Evolutionary conservation across 2,888 invertebrate species (phyloP), one percentile per base, ranked within the genome.

Genomic region (Sabellastarte sp.): DNA sequence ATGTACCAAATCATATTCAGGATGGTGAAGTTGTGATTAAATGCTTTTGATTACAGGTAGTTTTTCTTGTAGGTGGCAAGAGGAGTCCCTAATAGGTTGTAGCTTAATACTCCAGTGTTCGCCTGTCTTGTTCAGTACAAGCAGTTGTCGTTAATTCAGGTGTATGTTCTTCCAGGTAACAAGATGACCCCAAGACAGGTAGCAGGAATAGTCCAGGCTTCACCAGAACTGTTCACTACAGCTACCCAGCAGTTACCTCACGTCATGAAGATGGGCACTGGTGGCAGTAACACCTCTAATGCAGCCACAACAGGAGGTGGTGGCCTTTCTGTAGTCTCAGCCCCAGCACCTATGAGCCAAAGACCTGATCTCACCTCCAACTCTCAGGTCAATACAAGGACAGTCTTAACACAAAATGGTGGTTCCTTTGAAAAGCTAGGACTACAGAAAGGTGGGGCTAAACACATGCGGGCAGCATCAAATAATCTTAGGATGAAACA

Each of bases 341-440:
- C 80, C 58, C 81, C 82, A 61, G 81, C 80, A 50, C 81, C 82
- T 30, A 78, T 82, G 62, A 69, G 79, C 52, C 76, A 78, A 65
- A 72, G 80, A 59, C 79, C 78, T 32, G 81, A 80, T 33, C 20
- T 41, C 10, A 20, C 10, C 41, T 41, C 41, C 10, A n/a, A n/a
- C n/a, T 10, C 41, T 10, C 10, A 20, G 10, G 10, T 41, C 10
- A 41, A 41, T 41, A 10, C 10, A 41, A 41, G 41, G 20, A 41
- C 41, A 41, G 41, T 41, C 41, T 41, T 41, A 20, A 10, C 10
- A 20, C 41, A 41, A 20, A 41, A 41, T 41, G 41, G 10, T 15
- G 41, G 10, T 15, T 41, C 41, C 41, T 41, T 15, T 20, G 41
- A 41, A 41, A 41, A 41, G 20, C 41, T 41, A 15, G 41, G 41